Base-by-base conservation (phyloP, 2,888 invertebrate species). In the Macrosoma leucophasiata region DNA sequence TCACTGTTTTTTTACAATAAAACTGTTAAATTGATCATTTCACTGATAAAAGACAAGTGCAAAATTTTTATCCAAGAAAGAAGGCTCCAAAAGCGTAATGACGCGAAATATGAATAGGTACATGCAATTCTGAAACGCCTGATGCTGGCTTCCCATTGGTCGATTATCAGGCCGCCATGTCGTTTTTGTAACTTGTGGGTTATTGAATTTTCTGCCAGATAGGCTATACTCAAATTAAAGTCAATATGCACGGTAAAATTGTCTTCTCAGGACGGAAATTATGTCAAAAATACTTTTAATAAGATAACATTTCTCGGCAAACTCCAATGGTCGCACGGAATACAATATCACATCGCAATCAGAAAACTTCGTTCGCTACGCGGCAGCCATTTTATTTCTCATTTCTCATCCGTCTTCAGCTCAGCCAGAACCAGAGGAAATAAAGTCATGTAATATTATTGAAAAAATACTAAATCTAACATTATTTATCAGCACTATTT, bases 31-130 rank as follows among this genome's bases (percentile, higher is more conserved):
- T 54, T 57, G 58, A 56, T 56, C 46, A 59, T 52, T 62, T 66
- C 71, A 77, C 77, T 69, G 62, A 61, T 67, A 59, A 50, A 45
- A 63, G 43, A 51, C 71, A 77, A 75, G 69, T 77, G 75, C 73
- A 51, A 52, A 58, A 67, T 59, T 71, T 71, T 68, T 62, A 65
- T 57, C 54, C 58, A 58, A 74, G 76, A 70, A 85, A 85, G 84
- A 86, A 88, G 84, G 85, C 86, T 86, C 86, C 81, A 84, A 88
- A 88, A 86, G 74, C 74, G 73, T 84, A 87, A 85, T 88, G 89
- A 90, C 89, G 90, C 90, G 89, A 89, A 87, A 85, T 85, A 86
- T 85, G 87, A 88, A 88, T 88, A 87, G 87, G 88, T 85, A 84
- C 66, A 78, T 86, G 86, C 86, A 87, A 86, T 86, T 87, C 85